Conservation (phyloP, 2,113 vertebrate species). For the Poecile atricapillus region DNA sequence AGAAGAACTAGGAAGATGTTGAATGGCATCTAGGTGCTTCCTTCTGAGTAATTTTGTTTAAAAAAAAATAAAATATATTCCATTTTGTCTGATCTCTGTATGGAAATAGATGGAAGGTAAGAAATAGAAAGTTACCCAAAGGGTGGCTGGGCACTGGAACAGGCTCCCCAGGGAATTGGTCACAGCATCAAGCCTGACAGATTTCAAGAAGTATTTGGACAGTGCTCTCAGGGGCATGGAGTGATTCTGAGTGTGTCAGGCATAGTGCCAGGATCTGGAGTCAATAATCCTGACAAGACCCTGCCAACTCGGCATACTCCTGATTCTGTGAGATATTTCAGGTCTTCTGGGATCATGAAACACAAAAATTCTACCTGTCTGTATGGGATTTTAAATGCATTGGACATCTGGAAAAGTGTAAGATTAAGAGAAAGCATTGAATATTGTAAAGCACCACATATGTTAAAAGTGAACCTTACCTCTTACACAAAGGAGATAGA, state of each 20-base stretch:
- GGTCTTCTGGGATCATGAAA: not conserved
- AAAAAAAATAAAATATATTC: not conserved
- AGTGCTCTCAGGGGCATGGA: not conserved
- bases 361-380: not conserved
- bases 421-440: not conserved
- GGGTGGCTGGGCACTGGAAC: fast-evolving
- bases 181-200: not conserved
- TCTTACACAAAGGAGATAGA: not conserved
- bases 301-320: not conserved
- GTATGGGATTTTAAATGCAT: not conserved
- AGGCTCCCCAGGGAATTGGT: not conserved
- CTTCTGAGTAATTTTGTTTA: not conserved
- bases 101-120: not conserved
- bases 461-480: not conserved
- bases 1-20: not conserved
- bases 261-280: too few relatives aligned
- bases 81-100: not conserved
- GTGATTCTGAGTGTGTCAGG: not conserved
- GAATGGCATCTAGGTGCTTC: not conserved
- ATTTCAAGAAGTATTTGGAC: not conserved
- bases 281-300: fast-evolving
- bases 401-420: not conserved
- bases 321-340: not conserved
- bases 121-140: not conserved
- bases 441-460: not conserved